phyloP scores from a whole-genome alignment of 2,888 invertebrate species.

The Caenorhabditis afra region DNA sequence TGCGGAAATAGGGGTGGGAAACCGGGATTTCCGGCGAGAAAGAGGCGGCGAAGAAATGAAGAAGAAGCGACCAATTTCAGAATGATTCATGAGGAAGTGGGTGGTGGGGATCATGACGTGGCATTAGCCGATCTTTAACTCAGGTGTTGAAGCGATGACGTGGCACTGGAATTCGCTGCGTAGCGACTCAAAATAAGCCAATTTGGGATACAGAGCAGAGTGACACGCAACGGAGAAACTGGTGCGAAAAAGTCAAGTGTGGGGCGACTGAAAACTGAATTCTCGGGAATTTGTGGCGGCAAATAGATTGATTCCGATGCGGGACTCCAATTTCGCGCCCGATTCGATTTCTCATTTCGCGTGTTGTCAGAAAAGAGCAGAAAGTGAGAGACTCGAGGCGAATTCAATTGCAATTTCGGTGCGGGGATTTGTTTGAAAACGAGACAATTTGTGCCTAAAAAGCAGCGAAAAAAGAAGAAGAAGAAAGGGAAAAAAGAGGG shows the following conservation, averaged over 20 bases:
- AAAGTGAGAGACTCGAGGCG: background rate
- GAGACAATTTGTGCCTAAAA: background rate
- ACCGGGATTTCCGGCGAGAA: background rate
- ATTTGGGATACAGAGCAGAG: no score
- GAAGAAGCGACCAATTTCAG: background rate
- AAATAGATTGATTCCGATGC: background rate
- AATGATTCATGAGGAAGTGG: background rate
- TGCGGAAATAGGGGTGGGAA: conserved; percentile 12
- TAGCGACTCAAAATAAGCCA: no score
- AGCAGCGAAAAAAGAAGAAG: conserved; percentile 5
- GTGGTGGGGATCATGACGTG: background rate
- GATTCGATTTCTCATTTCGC: background rate
- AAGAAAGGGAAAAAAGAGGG: background rate
- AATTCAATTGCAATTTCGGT: no score
- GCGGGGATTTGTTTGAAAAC: no score
- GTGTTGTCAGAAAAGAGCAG: background rate
- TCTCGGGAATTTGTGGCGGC: no score
- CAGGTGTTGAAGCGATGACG: no score
- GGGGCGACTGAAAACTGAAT: no score
- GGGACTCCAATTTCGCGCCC: no score
- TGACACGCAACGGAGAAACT: no score
- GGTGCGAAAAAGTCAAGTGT: no score
- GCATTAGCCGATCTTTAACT: no score
- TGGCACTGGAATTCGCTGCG: no score
- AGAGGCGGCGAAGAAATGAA: background rate